Evolutionary conservation across 1,140 invertebrate species (phyloP).

Genomic region (Drosophila rhopaloa): DNA sequence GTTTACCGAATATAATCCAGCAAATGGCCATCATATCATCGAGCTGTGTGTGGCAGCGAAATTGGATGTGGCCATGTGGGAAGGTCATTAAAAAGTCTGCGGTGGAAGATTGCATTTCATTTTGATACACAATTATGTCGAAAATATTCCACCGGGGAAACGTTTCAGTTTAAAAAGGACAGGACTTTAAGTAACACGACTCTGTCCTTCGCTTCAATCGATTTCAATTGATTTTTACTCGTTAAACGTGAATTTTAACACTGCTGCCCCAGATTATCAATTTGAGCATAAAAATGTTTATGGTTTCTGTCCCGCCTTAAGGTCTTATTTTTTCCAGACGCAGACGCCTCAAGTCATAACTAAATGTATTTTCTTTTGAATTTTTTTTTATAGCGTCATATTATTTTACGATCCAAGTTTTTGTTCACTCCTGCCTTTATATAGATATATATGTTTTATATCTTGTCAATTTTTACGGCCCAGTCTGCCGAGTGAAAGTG

Average conservation of each 20-base stretch:
- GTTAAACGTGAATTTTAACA: conserved; percentile 22
- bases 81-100: conserved; percentile 30
- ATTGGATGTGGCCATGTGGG: conserved; percentile 7
- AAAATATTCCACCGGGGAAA: background rate
- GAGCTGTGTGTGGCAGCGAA: conserved; percentile 13
- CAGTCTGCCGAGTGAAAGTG: conserved; percentile 27
- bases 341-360: conserved; percentile 50
- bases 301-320: conserved; percentile 40
- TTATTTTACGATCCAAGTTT: conserved; percentile 52
- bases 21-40: conserved; percentile 46
- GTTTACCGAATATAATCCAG: conserved; percentile 26
- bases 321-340: conserved; percentile 24
- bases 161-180: conserved; percentile 3
- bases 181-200: conserved; percentile 2
- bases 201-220: conserved; percentile 25
- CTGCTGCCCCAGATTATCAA: conserved; percentile 23
- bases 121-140: conserved; percentile 29
- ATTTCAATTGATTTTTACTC: conserved; percentile 42
- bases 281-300: conserved; percentile 34
- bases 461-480: conserved; percentile 54
- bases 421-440: conserved; percentile 14
- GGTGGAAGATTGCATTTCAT: conserved; percentile 19
- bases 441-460: conserved; percentile 49
- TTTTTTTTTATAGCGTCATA: conserved; percentile 35
- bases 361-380: conserved; percentile 38